A percentile compares a stretch with the other conserved stretches of the same genome.
phyloP scores from a whole-genome alignment of 1,140 invertebrate genomes.

The Drosophila pandora region DNA sequence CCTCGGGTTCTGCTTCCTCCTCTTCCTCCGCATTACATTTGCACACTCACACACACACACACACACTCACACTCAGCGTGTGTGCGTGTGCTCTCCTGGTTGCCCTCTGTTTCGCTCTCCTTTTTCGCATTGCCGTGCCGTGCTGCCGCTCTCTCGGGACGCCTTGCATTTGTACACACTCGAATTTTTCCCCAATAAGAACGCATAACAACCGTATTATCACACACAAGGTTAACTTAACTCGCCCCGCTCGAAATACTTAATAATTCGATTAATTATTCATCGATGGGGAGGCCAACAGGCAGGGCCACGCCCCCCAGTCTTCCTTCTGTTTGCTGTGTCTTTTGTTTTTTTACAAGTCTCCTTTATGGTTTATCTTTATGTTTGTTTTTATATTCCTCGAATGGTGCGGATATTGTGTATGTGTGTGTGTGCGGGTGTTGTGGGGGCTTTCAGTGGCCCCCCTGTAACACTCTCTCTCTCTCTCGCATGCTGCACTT shows the following conservation, averaged over 20 bases:
- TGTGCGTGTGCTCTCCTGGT: conserved; percentile 23
- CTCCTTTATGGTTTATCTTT: conserved; percentile 81
- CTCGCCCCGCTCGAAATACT: conserved; percentile 16
- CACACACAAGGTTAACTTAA: conserved; percentile 29
- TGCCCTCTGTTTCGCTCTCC: conserved; percentile 24
- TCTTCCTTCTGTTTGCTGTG: conserved; percentile 21
- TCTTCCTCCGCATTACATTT: conserved; percentile 26
- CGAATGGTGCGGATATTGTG: conserved; percentile 4
- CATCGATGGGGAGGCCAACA: conserved; percentile 1
- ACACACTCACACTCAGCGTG: conserved; percentile 4
- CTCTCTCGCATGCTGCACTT: conserved; percentile 71
- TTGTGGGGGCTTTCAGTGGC: conserved; percentile 33
- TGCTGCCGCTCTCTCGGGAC: conserved; percentile 32
- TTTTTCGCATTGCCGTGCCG: conserved; percentile 8
- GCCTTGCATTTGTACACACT: conserved; percentile 68
- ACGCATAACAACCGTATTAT: conserved; percentile 36
- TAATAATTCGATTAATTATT: conserved; percentile 28
- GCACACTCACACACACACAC: conserved; percentile 23
- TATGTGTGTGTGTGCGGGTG: conserved; percentile 16
- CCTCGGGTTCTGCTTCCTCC: conserved; percentile 12
- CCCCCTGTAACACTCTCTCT: conserved; percentile 8
- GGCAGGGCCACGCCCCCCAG: conserved; percentile 51
- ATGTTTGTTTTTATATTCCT: conserved; percentile 72
- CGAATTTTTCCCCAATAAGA: conserved; percentile 74
- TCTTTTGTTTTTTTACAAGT: conserved; percentile 72